Evolutionary conservation across 2,797 vertebrate genomes (phyloP), one percentile per base, ranked within the genome.

Genomic region (Periparus ater): DNA sequence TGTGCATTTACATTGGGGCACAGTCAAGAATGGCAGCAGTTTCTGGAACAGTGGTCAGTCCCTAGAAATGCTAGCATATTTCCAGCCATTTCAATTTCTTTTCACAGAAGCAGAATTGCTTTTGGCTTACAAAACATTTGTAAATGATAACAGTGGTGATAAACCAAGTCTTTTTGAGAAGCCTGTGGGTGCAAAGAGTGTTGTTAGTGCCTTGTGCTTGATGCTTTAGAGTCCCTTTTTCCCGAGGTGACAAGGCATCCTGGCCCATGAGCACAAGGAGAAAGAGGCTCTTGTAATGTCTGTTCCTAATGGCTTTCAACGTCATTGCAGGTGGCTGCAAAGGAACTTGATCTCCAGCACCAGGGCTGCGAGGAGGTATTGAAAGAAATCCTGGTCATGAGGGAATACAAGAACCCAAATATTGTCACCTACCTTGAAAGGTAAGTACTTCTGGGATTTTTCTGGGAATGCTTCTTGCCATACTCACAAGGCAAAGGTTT

Each of bases 371-470:
- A 40, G 23, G 3, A 13, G 1, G 36, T 99, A 96, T 99, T 99
- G 96, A 99, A 99, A 94, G 99, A 99, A 98, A 99, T 99, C 97
- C 95, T 99, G 84, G 98, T 99, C 97, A 99, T 99, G 99, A 99
- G 98, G 98, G 98, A 99, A 98, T 99, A 99, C 98, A 99, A 99
- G 96, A 99, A 99, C 97, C 98, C 99, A 74, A 99, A 99, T 86
- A 99, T 99, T 85, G 99, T 99, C 45, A 99, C 99, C 97, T 99
- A 99, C 97, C 98, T 99, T 97, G 99, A 99, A 98, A 99, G 99
- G 99, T 99, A 86, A 95, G 98, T 89, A 54, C 29, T 79, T 63
- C 50, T 44, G 45, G 23, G 45, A 3, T 32, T 48, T 5, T 6
- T 55, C 32, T 1, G 1, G 22, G 25, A 45, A 42, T 18, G 45